A percentile compares a stretch with the other conserved stretches of the same genome.
These are phyloP conservation scores for Pseudoatta argentina DNA, from an alignment of 1,140 invertebrate genomes.

Conservation along the genomic window DNA sequence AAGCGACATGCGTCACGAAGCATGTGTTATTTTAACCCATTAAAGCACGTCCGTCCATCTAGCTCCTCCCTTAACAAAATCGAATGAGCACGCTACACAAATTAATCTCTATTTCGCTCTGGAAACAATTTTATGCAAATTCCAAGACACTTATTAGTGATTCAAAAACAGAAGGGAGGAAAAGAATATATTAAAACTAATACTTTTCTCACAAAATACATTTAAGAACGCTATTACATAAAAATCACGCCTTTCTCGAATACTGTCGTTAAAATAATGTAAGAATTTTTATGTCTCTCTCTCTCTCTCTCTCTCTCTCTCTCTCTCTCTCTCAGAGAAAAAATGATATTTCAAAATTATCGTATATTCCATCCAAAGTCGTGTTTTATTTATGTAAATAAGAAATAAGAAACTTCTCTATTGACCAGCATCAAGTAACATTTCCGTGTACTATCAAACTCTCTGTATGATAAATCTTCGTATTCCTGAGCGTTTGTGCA, in stretches of 20 bases:
- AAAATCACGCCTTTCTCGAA: background rate
- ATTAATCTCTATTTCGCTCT: background rate
- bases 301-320: too few species aligned
- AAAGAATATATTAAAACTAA: background rate
- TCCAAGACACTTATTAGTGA: background rate
- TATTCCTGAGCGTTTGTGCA: background rate
- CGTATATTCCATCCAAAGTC: background rate
- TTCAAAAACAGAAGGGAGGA: background rate
- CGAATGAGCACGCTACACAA: background rate
- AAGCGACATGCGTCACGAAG: constrained; percentile 10
- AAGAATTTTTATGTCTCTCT: background rate
- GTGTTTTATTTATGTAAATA: background rate
- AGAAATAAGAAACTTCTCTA: background rate
- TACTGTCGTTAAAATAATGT: background rate
- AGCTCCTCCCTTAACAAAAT: constrained; percentile 9
- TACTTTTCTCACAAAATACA: background rate
- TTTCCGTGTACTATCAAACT: background rate
- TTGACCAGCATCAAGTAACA: background rate
- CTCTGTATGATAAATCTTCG: background rate
- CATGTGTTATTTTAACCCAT: constrained; percentile 10
- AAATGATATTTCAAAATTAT: background rate
- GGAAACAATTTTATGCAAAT: background rate
- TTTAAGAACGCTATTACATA: background rate
- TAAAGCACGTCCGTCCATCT: background rate
- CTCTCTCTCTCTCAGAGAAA: too few species aligned